Percentiles rank a stretch among this genome's conserved stretches.
Evolutionary conservation across 23 tunicate species (phyloP).

Genomic region (Clavelina lepadiformis): DNA sequence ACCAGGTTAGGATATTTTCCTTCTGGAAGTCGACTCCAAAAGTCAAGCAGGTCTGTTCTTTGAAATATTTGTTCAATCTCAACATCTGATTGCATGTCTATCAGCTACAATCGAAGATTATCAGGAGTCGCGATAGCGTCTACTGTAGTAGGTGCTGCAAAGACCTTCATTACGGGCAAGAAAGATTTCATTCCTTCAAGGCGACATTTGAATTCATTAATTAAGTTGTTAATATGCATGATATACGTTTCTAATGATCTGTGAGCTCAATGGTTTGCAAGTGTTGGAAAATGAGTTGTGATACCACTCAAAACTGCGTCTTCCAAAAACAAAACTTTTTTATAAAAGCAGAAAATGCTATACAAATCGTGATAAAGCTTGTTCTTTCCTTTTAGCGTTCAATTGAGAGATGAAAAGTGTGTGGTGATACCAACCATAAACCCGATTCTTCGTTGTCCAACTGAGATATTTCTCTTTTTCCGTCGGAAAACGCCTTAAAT

Average conservation of each 20-base stretch:
- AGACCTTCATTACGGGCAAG: constrained; percentile 40
- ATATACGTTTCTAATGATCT: background rate
- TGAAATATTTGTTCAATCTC: background rate
- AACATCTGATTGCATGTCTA: constrained; percentile 49
- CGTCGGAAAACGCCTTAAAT: no score
- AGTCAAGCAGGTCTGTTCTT: background rate
- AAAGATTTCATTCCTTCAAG: background rate
- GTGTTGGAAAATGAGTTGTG: background rate
- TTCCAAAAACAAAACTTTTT: background rate
- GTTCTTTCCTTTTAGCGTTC: constrained; percentile 1
- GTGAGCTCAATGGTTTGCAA: background rate
- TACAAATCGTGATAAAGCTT: background rate
- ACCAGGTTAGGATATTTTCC: background rate
- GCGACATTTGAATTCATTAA: background rate
- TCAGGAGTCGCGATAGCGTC: constrained; percentile 31
- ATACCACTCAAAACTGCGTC: background rate
- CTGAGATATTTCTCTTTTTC: no score
- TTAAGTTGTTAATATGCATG: background rate
- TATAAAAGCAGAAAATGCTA: background rate
- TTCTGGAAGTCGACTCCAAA: background rate
- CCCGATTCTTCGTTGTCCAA: no score
- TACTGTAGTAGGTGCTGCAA: constrained; percentile 30
- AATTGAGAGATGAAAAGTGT: background rate
- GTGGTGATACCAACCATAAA: constrained; percentile 2
- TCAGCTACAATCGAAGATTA: constrained; percentile 52